Base-by-base conservation (phyloP, 1,140 invertebrate genomes). In the Hermetia illucens region DNA sequence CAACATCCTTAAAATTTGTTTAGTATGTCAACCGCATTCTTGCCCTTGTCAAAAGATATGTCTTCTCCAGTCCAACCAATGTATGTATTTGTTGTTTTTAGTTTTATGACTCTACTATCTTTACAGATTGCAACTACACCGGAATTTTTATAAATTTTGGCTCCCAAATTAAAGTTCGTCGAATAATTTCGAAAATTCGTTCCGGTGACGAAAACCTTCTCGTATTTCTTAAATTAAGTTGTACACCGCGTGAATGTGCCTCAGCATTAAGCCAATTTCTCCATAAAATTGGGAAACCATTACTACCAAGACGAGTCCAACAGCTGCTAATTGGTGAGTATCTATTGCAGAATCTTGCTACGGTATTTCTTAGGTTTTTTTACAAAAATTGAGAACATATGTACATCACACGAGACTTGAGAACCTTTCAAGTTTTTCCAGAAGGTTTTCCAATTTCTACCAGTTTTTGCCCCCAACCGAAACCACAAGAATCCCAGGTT, bases 211-310 rank as follows among this genome's bases (percentile, higher is more conserved):
- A 8, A 12, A 6, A 32, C 16, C 16, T 32, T 8, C 16, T 32
- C 16, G 31, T 12, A 32, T 32, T 8, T 32, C 16, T 32, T 12
- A 9, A 32, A 32, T 12, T 5, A 8, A 8, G 16, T 32, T 12
- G 31, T 32, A 12, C 31, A 32, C 31, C 31, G 13, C 31, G 31
- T 9, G 31, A 32, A 32, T 32, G 31, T 32, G 31, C 31, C 9
- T 12, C 31, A 32, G 31, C 31, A 12, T 32, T 32, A 32, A 32
- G 16, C 16, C 6, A 8, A 32, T 32, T 32, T 32, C 16, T 32
- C 9, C 6, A 16, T 32, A 32, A 16, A 9, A 8, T 32, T 8
- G 13, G 13, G 6, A 6, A 15, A 8, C 31, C 31, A 16, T 16
- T 32, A 12, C 16, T 32, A 16, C 16, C 31, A 12, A 8, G 5